A percentile compares a stretch with the other conserved stretches of the same genome.
Evolutionary conservation across 2,888 invertebrate species (phyloP).

Genomic region (Agrochola circellaris): DNA sequence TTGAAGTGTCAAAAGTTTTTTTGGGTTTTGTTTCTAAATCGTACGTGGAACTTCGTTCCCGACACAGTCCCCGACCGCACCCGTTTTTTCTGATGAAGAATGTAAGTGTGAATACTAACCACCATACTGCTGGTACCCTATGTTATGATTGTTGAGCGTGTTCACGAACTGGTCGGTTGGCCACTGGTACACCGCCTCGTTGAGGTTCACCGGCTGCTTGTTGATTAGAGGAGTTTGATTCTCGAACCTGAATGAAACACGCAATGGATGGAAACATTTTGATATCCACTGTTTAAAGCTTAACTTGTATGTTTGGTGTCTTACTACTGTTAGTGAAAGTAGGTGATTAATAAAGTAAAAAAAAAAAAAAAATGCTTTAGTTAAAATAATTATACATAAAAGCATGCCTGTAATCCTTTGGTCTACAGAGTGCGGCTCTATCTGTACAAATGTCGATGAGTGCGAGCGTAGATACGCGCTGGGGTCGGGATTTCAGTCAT

Average conservation of each 20-base stretch:
- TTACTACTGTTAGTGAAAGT: too few species aligned
- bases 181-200: constrained; percentile 80
- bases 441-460: too few species aligned
- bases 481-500: too few species aligned
- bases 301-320: too few species aligned
- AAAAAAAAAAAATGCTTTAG: too few species aligned
- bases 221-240: constrained; percentile 79
- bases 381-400: too few species aligned
- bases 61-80: neutral
- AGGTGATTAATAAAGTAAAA: too few species aligned
- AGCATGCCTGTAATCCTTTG: too few species aligned
- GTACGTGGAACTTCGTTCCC: neutral
- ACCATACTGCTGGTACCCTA: constrained; percentile 76
- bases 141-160: constrained; percentile 83
- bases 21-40: neutral
- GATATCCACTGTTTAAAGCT: too few species aligned
- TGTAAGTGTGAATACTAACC: constrained; percentile 66
- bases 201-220: constrained; percentile 72
- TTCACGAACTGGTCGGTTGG: constrained; percentile 78
- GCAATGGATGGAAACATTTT: neutral
- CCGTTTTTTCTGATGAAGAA: neutral
- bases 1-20: too few species aligned
- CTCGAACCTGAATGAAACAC: constrained; percentile 76
- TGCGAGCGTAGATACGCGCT: too few species aligned
- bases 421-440: too few species aligned